Conservation (phyloP, 2,797 vertebrate species). For the Muscicapa striata region DNA sequence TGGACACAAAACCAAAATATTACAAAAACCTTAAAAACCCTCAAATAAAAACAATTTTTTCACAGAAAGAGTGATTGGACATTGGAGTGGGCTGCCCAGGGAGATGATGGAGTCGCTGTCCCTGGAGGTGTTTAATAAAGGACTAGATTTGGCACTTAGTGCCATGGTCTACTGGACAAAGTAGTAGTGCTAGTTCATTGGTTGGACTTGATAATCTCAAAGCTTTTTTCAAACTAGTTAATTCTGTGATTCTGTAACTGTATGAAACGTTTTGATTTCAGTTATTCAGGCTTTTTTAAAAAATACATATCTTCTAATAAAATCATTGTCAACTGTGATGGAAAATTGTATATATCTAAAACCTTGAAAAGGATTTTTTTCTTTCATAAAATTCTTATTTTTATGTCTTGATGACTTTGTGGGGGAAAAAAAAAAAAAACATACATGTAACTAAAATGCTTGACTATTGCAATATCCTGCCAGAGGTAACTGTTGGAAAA, state of each 20-base stretch:
- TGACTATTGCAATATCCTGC: not conserved
- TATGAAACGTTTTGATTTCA: not conserved
- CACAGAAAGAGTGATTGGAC: not conserved
- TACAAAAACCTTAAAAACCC: not conserved
- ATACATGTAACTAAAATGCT: not conserved
- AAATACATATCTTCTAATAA: not conserved
- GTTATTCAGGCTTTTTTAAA: not conserved
- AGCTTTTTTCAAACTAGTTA: not conserved
- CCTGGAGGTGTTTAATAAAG: not conserved
- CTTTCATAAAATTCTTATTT: not conserved
- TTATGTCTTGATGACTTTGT: not conserved
- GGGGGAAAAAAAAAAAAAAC: not conserved
- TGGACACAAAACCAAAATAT: not conserved
- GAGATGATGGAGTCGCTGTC: not conserved
- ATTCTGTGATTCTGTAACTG: not conserved
- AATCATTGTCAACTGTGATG: not conserved
- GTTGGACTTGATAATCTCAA: not conserved
- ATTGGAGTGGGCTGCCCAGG: not conserved
- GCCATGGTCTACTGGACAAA: not conserved
- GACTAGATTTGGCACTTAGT: not conserved
- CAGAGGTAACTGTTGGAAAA: not conserved
- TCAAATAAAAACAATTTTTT: not conserved
- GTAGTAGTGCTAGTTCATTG: not conserved
- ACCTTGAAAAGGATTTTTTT: not conserved
- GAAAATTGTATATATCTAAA: not conserved